Evolutionary conservation across 2,797 vertebrate species (phyloP), one percentile per base, ranked within the genome.

Genomic region (Mormyrus hasselquistii): DNA sequence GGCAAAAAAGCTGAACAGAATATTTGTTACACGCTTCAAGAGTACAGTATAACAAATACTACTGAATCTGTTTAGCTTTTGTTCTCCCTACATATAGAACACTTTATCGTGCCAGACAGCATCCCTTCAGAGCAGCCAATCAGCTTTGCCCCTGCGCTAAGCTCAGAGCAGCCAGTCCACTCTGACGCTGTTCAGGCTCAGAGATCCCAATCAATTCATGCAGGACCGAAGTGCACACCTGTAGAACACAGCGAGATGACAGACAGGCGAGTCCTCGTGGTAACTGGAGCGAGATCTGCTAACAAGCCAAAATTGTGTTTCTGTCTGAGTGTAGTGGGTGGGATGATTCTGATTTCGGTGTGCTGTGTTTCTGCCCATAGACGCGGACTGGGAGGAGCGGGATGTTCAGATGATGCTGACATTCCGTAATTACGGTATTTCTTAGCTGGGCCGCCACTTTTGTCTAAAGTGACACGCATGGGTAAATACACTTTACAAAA

Each of bases 41-140:
- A 29, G 49, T 87, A 87, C 86, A 55, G 50, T 59, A 87, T 59
- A 87, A 59, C n/a, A 87, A 84, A 84, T 47, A 84, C 44, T n/a
- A 25, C 82, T 50, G 82, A 84, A 84, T 50, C 82, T 50, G n/a
- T 50, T 50, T 49, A 50, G 41, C 82, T 84, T 84, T 84, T 47
- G 82, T 84, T 50, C 82, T 50, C 82, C 47, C 41, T 84, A 50
- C 47, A 50, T 84, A 84, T 49, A 50, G n/a, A 50, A 84, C 82
- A 49, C 47, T 84, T 84, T 29, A 84, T 50, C 47, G 6, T 84
- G 19, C 41, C 47, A 49, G 82, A 84, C 82, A 50, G 82, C 47
- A 5, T 84, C 82, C 82, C 3, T 6, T 49, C 82, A 84, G n/a
- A 50, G 82, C 19, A 84, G 82, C 82, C 82, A 50, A 50, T 50